Base-by-base conservation (phyloP, 2,888 invertebrate genomes). In the Drosophila villosipedis region DNA sequence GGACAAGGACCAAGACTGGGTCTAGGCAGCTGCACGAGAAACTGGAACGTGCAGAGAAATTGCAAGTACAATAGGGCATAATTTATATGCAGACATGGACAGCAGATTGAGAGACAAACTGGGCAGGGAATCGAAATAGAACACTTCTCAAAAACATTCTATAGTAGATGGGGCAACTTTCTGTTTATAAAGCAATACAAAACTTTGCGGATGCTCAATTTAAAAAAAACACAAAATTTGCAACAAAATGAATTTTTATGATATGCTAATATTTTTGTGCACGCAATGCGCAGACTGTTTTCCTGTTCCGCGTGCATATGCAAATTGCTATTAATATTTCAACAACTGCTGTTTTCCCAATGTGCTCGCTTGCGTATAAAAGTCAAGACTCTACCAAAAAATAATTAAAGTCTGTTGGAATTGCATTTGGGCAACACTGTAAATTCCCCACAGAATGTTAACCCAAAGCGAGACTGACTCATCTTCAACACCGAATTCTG, bases 181-280 rank as follows among this genome's bases (percentile, higher is more conserved):
- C 78, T 78, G 70, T 74, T 81, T 74, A 75, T 84, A 89, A 89
- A 84, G 84, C 85, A 84, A 83, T 75, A 88, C 80, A 77, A 84
- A 87, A 88, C 86, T 83, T 90, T 81, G 75, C 72, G 90, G 86
- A 77, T 85, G 83, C 85, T 82, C 90, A 88, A 90, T 88, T 88
- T 88, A 76, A 85, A 85, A 88, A 83, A 77, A 80, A 80, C 80
- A 88, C 90, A 68, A 82, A 90, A 85, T 82, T 71, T 76, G 76
- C 77, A 73, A 78, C 82, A 80, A 83, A 83, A 90, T 90, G 87
- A 88, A 88, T 88, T 88, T 88, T 88, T 90, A 90, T 88, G 86
- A 88, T 75, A 88, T 90, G 87, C 89, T 88, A 88, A 88, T 88
- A 75, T 79, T 49, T 63, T 35, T 50, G 35, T 53, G 62, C 55